phyloP scores from a whole-genome alignment of 1,140 invertebrate genomes.

The Pectinophora gossypiella region DNA sequence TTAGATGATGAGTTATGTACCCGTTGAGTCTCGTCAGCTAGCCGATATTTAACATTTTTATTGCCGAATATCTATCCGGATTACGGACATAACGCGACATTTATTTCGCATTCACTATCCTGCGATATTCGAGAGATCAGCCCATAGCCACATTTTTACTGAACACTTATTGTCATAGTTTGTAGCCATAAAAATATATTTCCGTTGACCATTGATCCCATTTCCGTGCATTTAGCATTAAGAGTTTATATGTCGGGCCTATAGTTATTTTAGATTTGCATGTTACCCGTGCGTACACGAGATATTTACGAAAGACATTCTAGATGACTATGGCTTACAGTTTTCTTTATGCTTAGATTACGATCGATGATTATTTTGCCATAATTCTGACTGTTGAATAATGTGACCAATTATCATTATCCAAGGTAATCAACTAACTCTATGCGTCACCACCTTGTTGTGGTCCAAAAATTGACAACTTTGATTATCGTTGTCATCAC shows the following conservation, averaged over 20 bases:
- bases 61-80: conserved; percentile 61
- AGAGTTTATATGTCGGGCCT: conserved; percentile 53
- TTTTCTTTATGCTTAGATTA: conserved; percentile 56
- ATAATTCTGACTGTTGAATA: conserved; percentile 23
- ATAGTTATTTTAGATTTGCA: conserved; percentile 68
- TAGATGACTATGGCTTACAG: conserved; percentile 44
- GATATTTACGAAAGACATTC: conserved; percentile 30
- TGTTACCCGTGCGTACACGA: conserved; percentile 46
- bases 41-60: conserved; percentile 68
- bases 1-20: conserved; percentile 71
- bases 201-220: conserved; percentile 63
- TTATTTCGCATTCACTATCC: conserved; percentile 35
- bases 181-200: conserved; percentile 62
- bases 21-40: conserved; percentile 63
- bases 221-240: conserved; percentile 64
- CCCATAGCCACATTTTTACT: conserved; percentile 38
- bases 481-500: too few species aligned
- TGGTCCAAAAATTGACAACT: too few species aligned
- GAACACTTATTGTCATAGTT: conserved; percentile 48
- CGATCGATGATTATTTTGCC: conserved; percentile 68
- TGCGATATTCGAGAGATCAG: conserved; percentile 22
- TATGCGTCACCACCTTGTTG: too few species aligned
- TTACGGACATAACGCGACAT: conserved; percentile 48
- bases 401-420: conserved; percentile 25
- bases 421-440: too few species aligned